Percentiles rank a stretch among this genome's conserved stretches.
These are phyloP conservation scores for Lucilia cuprina DNA, from an alignment of 1,140 invertebrate species.

Conservation along the genomic window DNA sequence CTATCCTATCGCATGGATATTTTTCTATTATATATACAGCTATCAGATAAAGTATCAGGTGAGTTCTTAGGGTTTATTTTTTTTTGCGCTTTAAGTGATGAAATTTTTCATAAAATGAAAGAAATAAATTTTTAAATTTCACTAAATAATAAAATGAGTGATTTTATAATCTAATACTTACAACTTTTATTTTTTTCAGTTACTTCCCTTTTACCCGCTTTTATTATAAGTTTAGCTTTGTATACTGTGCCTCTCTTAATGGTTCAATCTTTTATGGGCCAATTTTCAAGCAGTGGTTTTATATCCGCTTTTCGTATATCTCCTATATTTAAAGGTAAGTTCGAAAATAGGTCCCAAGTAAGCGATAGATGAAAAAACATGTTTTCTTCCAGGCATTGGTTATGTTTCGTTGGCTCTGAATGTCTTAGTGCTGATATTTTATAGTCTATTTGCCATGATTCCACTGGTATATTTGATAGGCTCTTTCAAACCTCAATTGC, in stretches of 20 bases:
- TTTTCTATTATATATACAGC: slow-evolving; percentile 10
- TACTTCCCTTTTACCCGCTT: slow-evolving; percentile 39
- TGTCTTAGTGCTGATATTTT: slow-evolving; percentile 46
- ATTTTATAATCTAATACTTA: no score
- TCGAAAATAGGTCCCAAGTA: no score
- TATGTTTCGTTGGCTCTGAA: slow-evolving; percentile 51
- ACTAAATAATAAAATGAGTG: no score
- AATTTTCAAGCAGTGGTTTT: slow-evolving; percentile 58
- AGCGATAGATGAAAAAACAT: no score
- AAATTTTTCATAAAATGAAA: no score
- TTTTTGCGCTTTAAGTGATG: no score
- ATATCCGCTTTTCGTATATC: slow-evolving; percentile 56
- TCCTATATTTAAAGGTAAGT: slow-evolving; percentile 57
- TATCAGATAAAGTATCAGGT: not conserved
- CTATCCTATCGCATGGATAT: slow-evolving; percentile 51
- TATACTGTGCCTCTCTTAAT: slow-evolving; percentile 53
- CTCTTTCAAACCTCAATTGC: slow-evolving; percentile 49
- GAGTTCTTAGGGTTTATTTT: not conserved
- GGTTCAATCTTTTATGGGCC: slow-evolving; percentile 56
- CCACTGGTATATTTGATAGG: slow-evolving; percentile 50
- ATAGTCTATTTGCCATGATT: slow-evolving; percentile 47
- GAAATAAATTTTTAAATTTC: no score
- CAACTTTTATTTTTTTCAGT: slow-evolving; percentile 23
- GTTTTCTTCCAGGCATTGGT: slow-evolving; percentile 49
- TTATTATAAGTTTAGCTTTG: slow-evolving; percentile 47